These are phyloP conservation scores for Mormyrus iriodes DNA, from an alignment of 2,113 vertebrate species.

Conservation along the genomic window DNA sequence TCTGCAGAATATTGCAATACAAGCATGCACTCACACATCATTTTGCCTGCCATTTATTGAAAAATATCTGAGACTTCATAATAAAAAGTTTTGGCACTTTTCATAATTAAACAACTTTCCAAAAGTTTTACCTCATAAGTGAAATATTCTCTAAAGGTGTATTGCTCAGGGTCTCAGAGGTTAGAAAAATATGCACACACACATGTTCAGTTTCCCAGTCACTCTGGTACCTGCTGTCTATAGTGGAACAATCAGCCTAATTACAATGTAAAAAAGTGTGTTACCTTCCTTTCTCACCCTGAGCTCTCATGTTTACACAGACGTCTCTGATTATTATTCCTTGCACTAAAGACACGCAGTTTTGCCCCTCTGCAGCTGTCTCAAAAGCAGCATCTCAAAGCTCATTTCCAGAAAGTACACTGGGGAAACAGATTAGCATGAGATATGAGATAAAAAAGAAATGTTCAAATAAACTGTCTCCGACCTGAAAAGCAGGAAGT, in stretches of 20 bases:
- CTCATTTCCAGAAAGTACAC: slow-evolving; percentile 33
- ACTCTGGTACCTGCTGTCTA: background rate
- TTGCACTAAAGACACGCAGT: slow-evolving; percentile 33
- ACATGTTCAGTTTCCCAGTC: background rate
- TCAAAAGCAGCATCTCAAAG: slow-evolving; percentile 36
- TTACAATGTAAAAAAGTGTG: background rate
- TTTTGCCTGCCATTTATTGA: background rate
- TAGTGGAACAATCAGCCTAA: background rate
- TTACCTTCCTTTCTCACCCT: background rate
- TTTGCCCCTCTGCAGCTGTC: slow-evolving; percentile 34
- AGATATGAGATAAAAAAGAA: slow-evolving; percentile 41
- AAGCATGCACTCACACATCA: background rate
- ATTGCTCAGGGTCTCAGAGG: background rate
- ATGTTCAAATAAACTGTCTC: slow-evolving; percentile 26
- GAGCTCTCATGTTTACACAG: slow-evolving; percentile 25
- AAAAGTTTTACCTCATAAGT: background rate
- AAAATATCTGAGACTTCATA: background rate
- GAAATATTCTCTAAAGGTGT: background rate
- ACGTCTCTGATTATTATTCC: slow-evolving; percentile 35
- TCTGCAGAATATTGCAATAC: background rate
- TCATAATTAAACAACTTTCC: background rate
- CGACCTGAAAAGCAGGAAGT: slow-evolving; percentile 27
- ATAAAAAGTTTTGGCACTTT: background rate
- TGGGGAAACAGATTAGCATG: slow-evolving; percentile 30
- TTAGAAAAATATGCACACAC: background rate